Conservation (phyloP, 2,797 vertebrate species). For the Sebastes cheni region DNA sequence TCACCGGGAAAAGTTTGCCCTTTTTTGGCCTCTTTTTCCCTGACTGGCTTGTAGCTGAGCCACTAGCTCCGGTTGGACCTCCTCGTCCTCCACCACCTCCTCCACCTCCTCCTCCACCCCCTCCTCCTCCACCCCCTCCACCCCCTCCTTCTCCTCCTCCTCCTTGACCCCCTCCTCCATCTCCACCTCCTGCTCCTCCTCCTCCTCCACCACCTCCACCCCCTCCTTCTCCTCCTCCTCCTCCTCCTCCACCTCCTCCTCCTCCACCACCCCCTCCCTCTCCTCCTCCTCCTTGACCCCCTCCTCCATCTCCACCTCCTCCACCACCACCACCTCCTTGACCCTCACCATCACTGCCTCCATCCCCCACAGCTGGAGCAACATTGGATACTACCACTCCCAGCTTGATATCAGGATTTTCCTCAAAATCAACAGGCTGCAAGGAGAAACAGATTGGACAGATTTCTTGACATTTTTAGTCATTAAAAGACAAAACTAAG, state of each 20-base stretch:
- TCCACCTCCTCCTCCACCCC: background rate
- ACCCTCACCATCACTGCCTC: conserved; percentile 39
- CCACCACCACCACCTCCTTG: background rate
- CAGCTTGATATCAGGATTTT: conserved; percentile 75
- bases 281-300: no score
- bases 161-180: background rate
- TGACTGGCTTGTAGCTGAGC: background rate
- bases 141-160: background rate
- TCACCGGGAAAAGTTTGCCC: conserved; percentile 74
- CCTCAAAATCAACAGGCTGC: conserved; percentile 85
- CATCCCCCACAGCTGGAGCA: background rate
- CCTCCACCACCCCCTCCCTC: background rate
- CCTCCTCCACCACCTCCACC: background rate
- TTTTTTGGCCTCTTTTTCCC: background rate
- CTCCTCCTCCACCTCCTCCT: background rate
- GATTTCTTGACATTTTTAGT: background rate
- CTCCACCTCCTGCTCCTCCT: background rate
- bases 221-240: rapidly evolving
- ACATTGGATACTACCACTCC: conserved; percentile 82
- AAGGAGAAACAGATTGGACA: background rate
- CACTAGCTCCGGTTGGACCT: background rate
- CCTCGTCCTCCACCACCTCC: background rate
- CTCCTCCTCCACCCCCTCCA: rapidly evolving
- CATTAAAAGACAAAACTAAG: background rate
- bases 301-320: background rate